These are phyloP conservation scores for Alentia gelatinosa DNA, from an alignment of 2,888 invertebrate genomes.

Conservation along the genomic window DNA sequence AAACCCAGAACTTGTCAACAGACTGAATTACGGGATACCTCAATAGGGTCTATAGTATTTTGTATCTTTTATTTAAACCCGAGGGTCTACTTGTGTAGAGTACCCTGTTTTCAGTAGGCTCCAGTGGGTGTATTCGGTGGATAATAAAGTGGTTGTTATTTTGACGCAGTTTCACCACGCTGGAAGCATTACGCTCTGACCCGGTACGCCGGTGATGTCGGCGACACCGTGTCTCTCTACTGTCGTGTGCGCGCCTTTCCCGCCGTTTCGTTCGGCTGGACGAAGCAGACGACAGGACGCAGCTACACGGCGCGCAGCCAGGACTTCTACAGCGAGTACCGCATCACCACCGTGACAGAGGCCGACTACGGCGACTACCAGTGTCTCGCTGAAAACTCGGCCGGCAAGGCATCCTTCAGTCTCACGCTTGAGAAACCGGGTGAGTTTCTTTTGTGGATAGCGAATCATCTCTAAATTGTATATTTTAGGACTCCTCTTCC, in stretches of 20 bases:
- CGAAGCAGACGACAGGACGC: background rate
- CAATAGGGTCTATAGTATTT: no score
- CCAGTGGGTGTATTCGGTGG: no score
- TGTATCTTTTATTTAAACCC: no score
- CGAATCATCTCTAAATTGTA: no score
- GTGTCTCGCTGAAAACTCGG: conserved; percentile 58
- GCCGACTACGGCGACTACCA: conserved; percentile 57
- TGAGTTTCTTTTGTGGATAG: conserved; percentile 32
- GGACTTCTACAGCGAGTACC: conserved; percentile 24
- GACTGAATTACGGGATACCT: no score
- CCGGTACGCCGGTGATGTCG: conserved; percentile 55
- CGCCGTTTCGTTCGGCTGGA: conserved; percentile 56
- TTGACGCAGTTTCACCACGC: conserved; percentile 53
- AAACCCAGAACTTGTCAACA: no score
- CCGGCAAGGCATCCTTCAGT: conserved; percentile 38
- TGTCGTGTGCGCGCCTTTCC: conserved; percentile 58
- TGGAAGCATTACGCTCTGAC: conserved; percentile 33
- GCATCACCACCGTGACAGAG: conserved; percentile 13
- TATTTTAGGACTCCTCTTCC: no score
- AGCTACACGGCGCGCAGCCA: background rate
- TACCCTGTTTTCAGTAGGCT: no score
- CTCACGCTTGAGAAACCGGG: conserved; percentile 59
- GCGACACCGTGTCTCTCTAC: conserved; percentile 33
- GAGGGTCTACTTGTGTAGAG: no score
- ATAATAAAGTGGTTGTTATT: background rate